phyloP scores from a whole-genome alignment of 2,888 invertebrate genomes.

The Cryptocephalus primarius region DNA sequence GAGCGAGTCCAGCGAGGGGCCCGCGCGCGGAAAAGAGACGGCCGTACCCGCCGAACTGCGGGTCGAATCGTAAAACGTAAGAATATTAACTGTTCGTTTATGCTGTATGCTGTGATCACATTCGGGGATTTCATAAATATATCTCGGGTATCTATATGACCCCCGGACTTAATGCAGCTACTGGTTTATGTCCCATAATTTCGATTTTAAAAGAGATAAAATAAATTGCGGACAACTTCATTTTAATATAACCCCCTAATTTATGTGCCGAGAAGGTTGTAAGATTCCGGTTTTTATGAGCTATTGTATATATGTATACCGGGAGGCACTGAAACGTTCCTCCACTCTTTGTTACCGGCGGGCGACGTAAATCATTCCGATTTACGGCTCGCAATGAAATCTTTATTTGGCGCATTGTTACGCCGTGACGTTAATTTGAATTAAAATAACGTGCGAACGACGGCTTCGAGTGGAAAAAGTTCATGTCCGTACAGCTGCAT shows the following conservation, averaged over 20 bases:
- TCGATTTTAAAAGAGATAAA: conserved; percentile 31
- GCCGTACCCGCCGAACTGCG: background rate
- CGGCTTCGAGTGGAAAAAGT: too few species aligned
- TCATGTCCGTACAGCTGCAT: too few species aligned
- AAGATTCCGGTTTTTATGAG: too few species aligned
- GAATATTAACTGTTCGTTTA: conserved; percentile 34
- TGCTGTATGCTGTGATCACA: conserved; percentile 29
- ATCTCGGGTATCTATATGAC: conserved; percentile 23
- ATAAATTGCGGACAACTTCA: conserved; percentile 29
- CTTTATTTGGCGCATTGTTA: too few species aligned
- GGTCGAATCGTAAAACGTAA: conserved; percentile 3
- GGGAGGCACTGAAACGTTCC: too few species aligned
- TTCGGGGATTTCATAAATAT: conserved; percentile 29
- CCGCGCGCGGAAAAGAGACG: background rate
- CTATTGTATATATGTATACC: too few species aligned
- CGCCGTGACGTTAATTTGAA: too few species aligned
- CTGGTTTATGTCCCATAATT: conserved; percentile 31
- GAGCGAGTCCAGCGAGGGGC: background rate
- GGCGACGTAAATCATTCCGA: too few species aligned
- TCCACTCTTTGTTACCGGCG: background rate
- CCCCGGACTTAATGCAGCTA: conserved; percentile 24
- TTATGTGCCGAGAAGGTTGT: conserved; percentile 12
- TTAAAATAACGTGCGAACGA: too few species aligned
- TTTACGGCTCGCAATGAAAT: too few species aligned
- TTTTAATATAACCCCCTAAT: conserved; percentile 25